Conservation (phyloP, 2,797 vertebrate species). For the Lagodon rhomboides region DNA sequence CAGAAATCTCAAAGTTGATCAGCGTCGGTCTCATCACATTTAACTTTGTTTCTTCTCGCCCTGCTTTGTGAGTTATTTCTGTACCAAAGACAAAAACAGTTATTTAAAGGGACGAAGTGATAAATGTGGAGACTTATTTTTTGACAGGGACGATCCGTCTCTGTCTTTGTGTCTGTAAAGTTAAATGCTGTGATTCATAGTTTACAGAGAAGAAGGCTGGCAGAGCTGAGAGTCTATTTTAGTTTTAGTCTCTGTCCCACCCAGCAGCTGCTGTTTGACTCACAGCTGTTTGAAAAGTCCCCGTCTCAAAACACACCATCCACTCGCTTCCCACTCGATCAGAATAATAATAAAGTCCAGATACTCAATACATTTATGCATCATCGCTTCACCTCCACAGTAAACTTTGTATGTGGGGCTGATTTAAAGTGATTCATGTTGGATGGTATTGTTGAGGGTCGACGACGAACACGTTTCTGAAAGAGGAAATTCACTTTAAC, state of each 20-base stretch:
- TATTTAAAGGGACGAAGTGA: conserved; percentile 24
- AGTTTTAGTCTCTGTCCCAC: conserved; percentile 60
- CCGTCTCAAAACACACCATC: conserved; percentile 36
- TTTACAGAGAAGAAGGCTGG: conserved; percentile 39
- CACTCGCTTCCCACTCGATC: neutral
- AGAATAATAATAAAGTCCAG: conserved; percentile 10
- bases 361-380: neutral
- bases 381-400: neutral
- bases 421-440: neutral
- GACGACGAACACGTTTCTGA: neutral
- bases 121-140: conserved; percentile 22
- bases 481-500: neutral
- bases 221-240: conserved; percentile 60
- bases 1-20: neutral
- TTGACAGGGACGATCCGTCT: neutral
- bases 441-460: neutral
- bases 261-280: conserved; percentile 74
- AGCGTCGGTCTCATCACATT: neutral
- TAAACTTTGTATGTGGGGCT: neutral
- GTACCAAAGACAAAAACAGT: conserved; percentile 25
- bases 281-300: conserved; percentile 72
- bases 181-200: conserved; percentile 39
- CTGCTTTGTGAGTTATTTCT: conserved; percentile 19
- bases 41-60: neutral
- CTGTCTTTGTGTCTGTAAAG: neutral